These are phyloP conservation scores for Steinernema khuongi DNA, from an alignment of 1,140 invertebrate species.

Conservation along the genomic window DNA sequence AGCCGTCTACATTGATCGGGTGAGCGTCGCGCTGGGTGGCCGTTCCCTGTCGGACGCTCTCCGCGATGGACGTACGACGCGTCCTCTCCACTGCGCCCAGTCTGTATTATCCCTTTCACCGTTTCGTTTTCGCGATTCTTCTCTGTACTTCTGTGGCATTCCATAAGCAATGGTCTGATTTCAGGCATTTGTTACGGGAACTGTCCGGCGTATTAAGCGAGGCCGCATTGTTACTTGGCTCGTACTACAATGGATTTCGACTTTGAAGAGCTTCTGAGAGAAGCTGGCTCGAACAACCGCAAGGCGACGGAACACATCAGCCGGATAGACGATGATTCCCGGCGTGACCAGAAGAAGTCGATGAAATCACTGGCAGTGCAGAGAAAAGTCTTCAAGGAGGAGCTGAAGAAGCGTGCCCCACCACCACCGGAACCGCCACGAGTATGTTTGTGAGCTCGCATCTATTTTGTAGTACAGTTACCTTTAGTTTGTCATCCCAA, in stretches of 20 bases:
- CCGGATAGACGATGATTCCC: neutral
- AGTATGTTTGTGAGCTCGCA: neutral
- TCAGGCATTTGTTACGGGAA: too few relatives aligned
- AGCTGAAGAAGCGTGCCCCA: neutral
- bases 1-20: too few relatives aligned
- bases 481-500: neutral
- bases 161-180: too few relatives aligned
- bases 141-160: too few relatives aligned
- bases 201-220: too few relatives aligned
- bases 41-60: too few relatives aligned
- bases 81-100: too few relatives aligned
- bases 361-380: neutral
- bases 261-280: neutral
- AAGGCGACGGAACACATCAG: neutral
- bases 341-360: neutral
- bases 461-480: neutral
- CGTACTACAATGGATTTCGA: conserved; percentile 8
- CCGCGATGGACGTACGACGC: too few relatives aligned
- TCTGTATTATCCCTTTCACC: too few relatives aligned
- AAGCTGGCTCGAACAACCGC: neutral
- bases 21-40: too few relatives aligned
- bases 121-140: too few relatives aligned
- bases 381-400: neutral
- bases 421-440: neutral
- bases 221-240: too few relatives aligned